phyloP scores from a whole-genome alignment of 2,888 invertebrate species.

The Escarpia spicata region DNA sequence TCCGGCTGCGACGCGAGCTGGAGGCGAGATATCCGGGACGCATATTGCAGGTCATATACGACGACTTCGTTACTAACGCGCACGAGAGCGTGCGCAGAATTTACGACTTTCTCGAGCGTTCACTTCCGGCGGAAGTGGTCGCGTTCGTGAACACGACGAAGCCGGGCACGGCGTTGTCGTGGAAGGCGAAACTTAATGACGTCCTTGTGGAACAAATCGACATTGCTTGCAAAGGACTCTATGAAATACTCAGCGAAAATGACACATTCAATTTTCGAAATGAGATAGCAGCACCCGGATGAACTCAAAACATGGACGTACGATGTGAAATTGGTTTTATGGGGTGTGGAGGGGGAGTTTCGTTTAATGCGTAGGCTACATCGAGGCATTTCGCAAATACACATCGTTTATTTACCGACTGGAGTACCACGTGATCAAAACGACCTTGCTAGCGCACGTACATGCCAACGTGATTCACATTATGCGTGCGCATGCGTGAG shows the following conservation, averaged over 20 bases:
- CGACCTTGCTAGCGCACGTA: too few relatives aligned
- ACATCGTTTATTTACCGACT: too few relatives aligned
- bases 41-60: slow-evolving; percentile 27
- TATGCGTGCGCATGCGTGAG: too few relatives aligned
- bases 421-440: too few relatives aligned
- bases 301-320: background rate
- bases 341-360: too few relatives aligned
- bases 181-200: background rate
- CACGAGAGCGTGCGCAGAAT: background rate
- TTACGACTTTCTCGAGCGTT: background rate
- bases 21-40: slow-evolving; percentile 13
- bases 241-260: background rate
- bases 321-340: background rate
- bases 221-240: background rate
- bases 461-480: too few relatives aligned
- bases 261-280: background rate
- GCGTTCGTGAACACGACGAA: background rate
- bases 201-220: background rate
- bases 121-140: background rate
- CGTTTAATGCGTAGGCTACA: too few relatives aligned
- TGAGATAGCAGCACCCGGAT: background rate
- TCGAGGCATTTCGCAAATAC: too few relatives aligned
- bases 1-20: slow-evolving; percentile 22
- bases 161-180: background rate
- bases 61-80: slow-evolving; percentile 26